Percentiles rank a stretch among this genome's conserved stretches.
Conservation (phyloP, 2,113 vertebrate genomes). For the Hippocampus mohnikei region DNA sequence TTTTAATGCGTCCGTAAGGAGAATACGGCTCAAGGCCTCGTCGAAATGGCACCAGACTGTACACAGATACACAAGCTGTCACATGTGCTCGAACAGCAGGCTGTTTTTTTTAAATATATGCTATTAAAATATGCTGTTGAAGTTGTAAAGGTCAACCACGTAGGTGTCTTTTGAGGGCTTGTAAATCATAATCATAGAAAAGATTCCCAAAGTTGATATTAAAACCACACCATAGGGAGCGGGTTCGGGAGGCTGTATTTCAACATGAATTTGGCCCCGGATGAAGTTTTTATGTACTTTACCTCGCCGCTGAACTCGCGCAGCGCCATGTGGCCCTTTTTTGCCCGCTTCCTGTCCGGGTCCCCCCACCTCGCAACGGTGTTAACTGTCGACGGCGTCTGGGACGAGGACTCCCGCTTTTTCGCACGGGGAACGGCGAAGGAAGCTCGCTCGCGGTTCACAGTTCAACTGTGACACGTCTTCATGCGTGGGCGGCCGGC, state of each 20-base stretch:
- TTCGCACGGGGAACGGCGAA: conserved; percentile 27
- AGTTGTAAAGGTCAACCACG: conserved; percentile 74
- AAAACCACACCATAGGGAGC: conserved; percentile 24
- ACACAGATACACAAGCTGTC: conserved; percentile 9
- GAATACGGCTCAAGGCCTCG: conserved; percentile 50
- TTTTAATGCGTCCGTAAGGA: conserved; percentile 42
- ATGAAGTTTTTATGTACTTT: conserved; percentile 85
- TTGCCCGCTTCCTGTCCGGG: conserved; percentile 81
- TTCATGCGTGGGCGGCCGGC: conserved; percentile 62
- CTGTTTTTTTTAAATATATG: conserved; percentile 76
- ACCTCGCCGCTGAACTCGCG: conserved; percentile 85
- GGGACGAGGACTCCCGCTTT: conserved; percentile 44
- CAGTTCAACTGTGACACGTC: conserved; percentile 65
- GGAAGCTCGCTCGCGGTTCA: conserved; percentile 38
- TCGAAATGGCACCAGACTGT: conserved; percentile 10
- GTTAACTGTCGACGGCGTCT: conserved; percentile 74
- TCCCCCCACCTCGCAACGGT: conserved; percentile 62
- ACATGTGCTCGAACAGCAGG: conserved; percentile 33
- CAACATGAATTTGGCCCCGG: conserved; percentile 73
- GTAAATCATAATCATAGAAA: conserved; percentile 32
- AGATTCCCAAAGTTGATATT: conserved; percentile 26
- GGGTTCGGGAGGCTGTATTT: conserved; percentile 22
- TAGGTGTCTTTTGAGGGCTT: conserved; percentile 74
- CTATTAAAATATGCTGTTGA: conserved; percentile 76
- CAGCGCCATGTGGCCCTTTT: conserved; percentile 72